Evolutionary conservation across 2,113 vertebrate species (phyloP).

Genomic region (Pygoscelis antarcticus): DNA sequence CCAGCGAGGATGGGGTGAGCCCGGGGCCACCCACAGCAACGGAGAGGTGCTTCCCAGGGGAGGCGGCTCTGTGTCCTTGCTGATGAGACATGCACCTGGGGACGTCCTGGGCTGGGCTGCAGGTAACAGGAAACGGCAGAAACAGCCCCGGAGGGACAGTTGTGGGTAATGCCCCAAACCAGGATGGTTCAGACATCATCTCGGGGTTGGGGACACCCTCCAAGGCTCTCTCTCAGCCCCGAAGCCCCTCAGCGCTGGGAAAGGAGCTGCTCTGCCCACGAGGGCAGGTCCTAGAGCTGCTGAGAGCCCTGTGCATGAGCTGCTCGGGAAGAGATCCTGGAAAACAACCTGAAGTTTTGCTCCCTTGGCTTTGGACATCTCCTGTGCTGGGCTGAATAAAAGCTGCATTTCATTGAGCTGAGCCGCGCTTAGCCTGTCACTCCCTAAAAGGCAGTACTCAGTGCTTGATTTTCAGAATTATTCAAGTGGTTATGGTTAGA

Average conservation of each 20-base stretch:
- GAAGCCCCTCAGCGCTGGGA: not conserved
- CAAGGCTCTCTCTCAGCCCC: not conserved
- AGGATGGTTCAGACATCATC: not conserved
- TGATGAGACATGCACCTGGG: not conserved
- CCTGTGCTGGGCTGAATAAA: not conserved
- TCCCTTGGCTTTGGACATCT: not conserved
- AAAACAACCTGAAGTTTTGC: not conserved
- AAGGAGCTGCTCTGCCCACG: not conserved
- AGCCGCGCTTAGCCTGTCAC: not conserved
- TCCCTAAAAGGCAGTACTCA: not conserved
- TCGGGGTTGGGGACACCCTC: rapidly evolving
- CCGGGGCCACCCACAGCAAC: rapidly evolving
- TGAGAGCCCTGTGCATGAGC: rapidly evolving
- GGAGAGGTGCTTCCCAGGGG: not conserved
- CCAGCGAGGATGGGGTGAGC: not conserved
- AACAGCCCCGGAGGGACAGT: not conserved
- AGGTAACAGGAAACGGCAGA: rapidly evolving
- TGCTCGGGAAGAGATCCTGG: rapidly evolving
- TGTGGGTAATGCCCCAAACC: rapidly evolving
- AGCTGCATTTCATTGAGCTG: rapidly evolving
- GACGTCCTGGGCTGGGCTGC: not conserved
- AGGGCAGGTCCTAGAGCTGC: not conserved
- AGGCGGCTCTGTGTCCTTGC: not conserved
- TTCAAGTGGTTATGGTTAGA: conserved; percentile 61
- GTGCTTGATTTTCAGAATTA: conserved; percentile 58